Percentiles rank a stretch among this genome's conserved stretches.
Evolutionary conservation across 2,797 vertebrate species (phyloP).

Genomic region (Microcaecilia unicolor): DNA sequence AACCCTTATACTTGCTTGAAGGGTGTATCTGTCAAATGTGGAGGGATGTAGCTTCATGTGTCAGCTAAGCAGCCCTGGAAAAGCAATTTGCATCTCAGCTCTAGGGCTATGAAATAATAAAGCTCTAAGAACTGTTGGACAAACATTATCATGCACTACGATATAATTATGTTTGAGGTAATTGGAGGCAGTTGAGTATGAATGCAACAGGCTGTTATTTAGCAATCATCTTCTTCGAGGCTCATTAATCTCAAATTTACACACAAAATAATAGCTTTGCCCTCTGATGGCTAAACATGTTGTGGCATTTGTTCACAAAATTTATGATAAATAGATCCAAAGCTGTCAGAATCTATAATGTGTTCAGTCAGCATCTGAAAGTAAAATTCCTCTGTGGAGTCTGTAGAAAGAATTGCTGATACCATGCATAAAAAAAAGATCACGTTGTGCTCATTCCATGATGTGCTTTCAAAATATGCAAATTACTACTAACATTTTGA

Average conservation of each 20-base stretch:
- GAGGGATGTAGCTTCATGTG: no score
- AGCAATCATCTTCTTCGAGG: slow-evolving; percentile 50
- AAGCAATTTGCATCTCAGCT: slow-evolving; percentile 29
- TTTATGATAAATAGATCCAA: slow-evolving; percentile 8
- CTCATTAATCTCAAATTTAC: slow-evolving; percentile 49
- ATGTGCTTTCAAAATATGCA: no score
- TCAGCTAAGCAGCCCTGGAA: slow-evolving; percentile 28
- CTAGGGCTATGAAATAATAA: slow-evolving; percentile 24
- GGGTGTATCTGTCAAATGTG: no score
- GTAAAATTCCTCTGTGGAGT: slow-evolving; percentile 1
- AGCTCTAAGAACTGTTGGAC: slow-evolving; percentile 27
- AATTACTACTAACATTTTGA: no score
- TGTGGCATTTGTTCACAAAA: slow-evolving; percentile 32
- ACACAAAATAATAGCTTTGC: slow-evolving; percentile 39
- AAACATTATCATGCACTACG: slow-evolving; percentile 35
- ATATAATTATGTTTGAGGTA: slow-evolving; percentile 48
- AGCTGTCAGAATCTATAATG: slow-evolving; percentile 13
- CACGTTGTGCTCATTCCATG: no score
- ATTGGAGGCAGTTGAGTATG: slow-evolving; percentile 46
- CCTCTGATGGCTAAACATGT: slow-evolving; percentile 24
- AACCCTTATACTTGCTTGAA: no score
- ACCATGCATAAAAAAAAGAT: background rate
- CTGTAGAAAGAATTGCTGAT: fast-evolving
- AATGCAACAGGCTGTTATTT: slow-evolving; percentile 43
- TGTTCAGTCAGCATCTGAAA: slow-evolving; percentile 18